phyloP scores from a whole-genome alignment of 1,140 invertebrate genomes.

The Frieseomelitta varia region DNA sequence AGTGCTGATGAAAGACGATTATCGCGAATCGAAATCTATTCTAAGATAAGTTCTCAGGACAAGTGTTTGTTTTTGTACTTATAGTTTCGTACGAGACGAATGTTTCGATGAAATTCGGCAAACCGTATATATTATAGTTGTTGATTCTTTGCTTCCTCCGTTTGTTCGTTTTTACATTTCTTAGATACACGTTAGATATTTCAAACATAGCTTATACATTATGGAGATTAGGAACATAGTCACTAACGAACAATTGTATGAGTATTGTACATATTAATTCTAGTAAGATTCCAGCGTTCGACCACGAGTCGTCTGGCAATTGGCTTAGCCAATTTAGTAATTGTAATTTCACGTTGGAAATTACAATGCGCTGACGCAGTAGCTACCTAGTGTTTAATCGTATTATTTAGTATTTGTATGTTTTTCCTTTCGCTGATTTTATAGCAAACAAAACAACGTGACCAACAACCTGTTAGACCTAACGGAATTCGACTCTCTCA shows the following conservation, averaged over 20 bases:
- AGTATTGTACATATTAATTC: slow-evolving; percentile 29
- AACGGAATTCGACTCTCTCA: slow-evolving; percentile 83
- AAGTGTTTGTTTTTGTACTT: background rate
- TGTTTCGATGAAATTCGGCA: background rate
- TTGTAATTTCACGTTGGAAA: slow-evolving; percentile 40
- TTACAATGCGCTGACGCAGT: slow-evolving; percentile 58
- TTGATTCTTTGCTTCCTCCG: slow-evolving; percentile 21
- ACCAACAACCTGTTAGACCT: slow-evolving; percentile 83
- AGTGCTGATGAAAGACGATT: slow-evolving; percentile 6
- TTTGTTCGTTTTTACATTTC: background rate
- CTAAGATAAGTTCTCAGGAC: background rate
- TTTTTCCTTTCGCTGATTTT: slow-evolving; percentile 79
- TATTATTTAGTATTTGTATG: slow-evolving; percentile 75
- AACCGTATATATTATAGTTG: background rate
- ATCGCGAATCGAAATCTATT: background rate
- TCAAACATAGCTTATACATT: background rate
- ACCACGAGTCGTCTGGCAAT: slow-evolving; percentile 31
- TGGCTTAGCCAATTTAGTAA: slow-evolving; percentile 53
- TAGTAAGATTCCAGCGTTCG: slow-evolving; percentile 38
- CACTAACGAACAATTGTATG: background rate
- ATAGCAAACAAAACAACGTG: slow-evolving; percentile 83
- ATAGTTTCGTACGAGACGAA: background rate
- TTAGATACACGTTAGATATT: slow-evolving; percentile 25
- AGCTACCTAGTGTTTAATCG: slow-evolving; percentile 61
- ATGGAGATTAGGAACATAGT: background rate